These are phyloP conservation scores for Charaxes varanes DNA, from an alignment of 1,140 invertebrate species.

Conservation along the genomic window DNA sequence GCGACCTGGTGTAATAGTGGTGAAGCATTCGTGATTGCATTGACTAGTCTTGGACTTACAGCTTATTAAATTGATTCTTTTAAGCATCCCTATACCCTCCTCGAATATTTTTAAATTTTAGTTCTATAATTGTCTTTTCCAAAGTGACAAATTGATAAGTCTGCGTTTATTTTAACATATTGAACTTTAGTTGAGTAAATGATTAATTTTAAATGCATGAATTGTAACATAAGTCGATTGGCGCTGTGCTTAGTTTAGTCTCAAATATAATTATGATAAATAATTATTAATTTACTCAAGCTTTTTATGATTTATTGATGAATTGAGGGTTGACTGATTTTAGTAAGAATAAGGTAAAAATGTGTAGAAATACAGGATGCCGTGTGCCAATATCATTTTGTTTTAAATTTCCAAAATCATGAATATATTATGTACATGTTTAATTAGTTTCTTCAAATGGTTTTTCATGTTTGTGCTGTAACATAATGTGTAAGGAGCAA, in stretches of 20 bases:
- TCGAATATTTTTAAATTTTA: conserved; percentile 69
- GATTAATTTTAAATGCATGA: conserved; percentile 39
- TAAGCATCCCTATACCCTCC: conserved; percentile 51
- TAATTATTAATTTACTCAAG: conserved; percentile 46
- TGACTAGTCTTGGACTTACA: conserved; percentile 37
- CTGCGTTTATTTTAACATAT: conserved; percentile 62
- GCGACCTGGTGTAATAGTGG: conserved; percentile 89
- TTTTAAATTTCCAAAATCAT: no score
- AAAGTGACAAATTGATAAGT: conserved; percentile 73
- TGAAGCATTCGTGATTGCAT: conserved; percentile 84
- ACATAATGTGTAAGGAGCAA: conserved; percentile 4
- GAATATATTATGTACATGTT: no score
- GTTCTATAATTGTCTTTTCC: conserved; percentile 68
- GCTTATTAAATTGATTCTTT: conserved; percentile 37
- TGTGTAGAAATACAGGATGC: conserved; percentile 33
- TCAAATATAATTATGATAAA: conserved; percentile 55
- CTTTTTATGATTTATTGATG: conserved; percentile 36
- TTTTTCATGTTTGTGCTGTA: neutral
- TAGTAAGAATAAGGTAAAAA: conserved; percentile 39
- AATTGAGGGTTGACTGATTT: conserved; percentile 51
- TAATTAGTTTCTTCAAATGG: conserved; percentile 1
- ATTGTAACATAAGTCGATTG: conserved; percentile 47
- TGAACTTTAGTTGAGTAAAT: conserved; percentile 39
- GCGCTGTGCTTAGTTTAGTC: conserved; percentile 68
- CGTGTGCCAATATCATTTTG: conserved; percentile 38